A percentile compares a stretch with the other conserved stretches of the same genome.
These are phyloP conservation scores for Sciurus carolinensis DNA, from an alignment of 2,797 vertebrate genomes.

Conservation along the genomic window DNA sequence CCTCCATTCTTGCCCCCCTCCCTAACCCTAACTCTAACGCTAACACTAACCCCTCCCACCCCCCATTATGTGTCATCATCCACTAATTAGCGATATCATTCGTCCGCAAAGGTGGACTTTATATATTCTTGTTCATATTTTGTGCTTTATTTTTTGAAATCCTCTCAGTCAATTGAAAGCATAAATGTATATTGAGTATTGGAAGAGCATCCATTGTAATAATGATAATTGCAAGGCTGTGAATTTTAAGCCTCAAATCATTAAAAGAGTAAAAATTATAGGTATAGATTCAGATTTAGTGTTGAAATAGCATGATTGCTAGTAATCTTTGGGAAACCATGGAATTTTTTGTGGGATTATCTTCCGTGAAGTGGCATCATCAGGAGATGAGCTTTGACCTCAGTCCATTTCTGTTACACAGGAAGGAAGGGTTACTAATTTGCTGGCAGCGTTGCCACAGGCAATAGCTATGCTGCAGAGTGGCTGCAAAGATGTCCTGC, in stretches of 20 bases:
- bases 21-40: no score
- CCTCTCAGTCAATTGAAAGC: not conserved
- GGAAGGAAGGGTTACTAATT: constrained; percentile 51
- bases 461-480: not conserved
- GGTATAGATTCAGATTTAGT: constrained; percentile 11
- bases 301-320: not conserved
- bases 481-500: not conserved
- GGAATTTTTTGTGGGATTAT: not conserved
- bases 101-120: not conserved
- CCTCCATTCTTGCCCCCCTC: no score
- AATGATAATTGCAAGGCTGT: not conserved
- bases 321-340: not conserved
- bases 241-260: not conserved
- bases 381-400: not conserved
- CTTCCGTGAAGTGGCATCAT: not conserved
- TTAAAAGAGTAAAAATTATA: not conserved
- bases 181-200: not conserved
- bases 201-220: not conserved
- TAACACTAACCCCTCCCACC: no score
- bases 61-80: no score
- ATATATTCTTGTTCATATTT: not conserved
- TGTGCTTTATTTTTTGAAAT: constrained; percentile 29
- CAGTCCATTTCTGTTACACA: not conserved
- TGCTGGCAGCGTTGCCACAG: not conserved
- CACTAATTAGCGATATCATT: no score